Conservation (phyloP, 2,113 vertebrate genomes). For the Myodes glareolus region DNA sequence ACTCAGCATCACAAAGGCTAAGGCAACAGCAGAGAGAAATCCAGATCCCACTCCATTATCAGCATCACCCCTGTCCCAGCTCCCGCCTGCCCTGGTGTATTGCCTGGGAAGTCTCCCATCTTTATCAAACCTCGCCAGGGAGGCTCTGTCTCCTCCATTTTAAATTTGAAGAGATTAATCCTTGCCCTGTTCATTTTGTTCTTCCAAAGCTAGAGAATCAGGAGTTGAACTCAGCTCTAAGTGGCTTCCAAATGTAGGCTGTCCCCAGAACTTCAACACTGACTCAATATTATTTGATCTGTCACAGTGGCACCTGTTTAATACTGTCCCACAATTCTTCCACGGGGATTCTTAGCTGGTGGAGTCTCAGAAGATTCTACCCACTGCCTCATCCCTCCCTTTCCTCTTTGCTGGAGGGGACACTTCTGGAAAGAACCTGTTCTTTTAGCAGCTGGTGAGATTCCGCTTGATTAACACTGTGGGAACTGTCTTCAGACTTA, state of each 20-base stretch:
- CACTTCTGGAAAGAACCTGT: neutral
- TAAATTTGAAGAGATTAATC: neutral
- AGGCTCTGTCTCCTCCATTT: neutral
- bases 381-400: neutral
- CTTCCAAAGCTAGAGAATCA: neutral
- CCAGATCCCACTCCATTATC: neutral
- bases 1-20: neutral
- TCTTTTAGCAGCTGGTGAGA: slow-evolving; percentile 54
- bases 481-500: slow-evolving; percentile 56
- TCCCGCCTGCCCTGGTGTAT: neutral
- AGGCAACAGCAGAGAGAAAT: neutral
- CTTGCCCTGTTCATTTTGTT: neutral
- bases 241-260: neutral
- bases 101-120: neutral
- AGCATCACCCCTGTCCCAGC: no score
- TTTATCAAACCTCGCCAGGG: neutral
- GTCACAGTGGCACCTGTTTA: fast-evolving
- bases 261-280: neutral
- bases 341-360: neutral
- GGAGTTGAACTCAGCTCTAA: neutral
- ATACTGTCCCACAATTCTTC: neutral
- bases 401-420: neutral
- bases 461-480: slow-evolving; percentile 63
- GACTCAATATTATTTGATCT: neutral
- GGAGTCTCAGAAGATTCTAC: neutral